Evolutionary conservation across 2,113 vertebrate species (phyloP), one percentile per base, ranked within the genome.

Genomic region (Dascyllus trimaculatus): DNA sequence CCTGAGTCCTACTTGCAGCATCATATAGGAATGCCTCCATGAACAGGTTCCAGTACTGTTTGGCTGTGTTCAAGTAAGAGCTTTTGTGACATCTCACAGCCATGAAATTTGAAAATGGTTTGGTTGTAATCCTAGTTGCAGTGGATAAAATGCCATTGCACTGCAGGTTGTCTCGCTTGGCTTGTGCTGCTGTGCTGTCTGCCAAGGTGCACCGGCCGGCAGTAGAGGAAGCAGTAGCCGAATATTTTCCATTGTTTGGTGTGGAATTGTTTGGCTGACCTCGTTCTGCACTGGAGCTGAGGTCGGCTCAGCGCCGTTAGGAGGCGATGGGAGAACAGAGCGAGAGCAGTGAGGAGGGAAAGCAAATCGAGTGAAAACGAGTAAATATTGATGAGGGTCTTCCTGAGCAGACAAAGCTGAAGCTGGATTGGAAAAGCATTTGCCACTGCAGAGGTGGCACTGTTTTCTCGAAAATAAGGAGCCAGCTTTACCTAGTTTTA

Each of bases 211-310:
- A 43, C 40, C 4, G 7, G 49, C 69, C 48, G 15, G 71, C 63
- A 84, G 56, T 19, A 26, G 60, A 81, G 61, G 78, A 84, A 81
- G 75, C 78, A 75, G 73, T 54, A 78, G 74, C 49, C 1, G 58
- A 78, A 81, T 66, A 74, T 71, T 81, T 83, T 81, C 73, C 77
- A 76, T 84, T 69, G 76, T 83, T 73, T 68, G 40, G 49, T n/a
- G 64, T 22, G 46, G 66, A 76, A 61, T 48, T 46, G 63, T 25
- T 84, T 81, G 80, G 85, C 80, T 53, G 82, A 84, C 74, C 82
- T 52, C 7, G 0, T 48, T 66, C 18, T 54, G 75, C 66, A 61
- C 77, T 61, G 25, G 57, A 66, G 74, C 48, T 43, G 75, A 65
- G 65, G 51, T 67, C 40, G 21, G 60, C 29, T 69, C 48, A 21